Evolutionary conservation across 2,797 vertebrate genomes (phyloP).

Genomic region (Acrossocheilus wenchowensis): DNA sequence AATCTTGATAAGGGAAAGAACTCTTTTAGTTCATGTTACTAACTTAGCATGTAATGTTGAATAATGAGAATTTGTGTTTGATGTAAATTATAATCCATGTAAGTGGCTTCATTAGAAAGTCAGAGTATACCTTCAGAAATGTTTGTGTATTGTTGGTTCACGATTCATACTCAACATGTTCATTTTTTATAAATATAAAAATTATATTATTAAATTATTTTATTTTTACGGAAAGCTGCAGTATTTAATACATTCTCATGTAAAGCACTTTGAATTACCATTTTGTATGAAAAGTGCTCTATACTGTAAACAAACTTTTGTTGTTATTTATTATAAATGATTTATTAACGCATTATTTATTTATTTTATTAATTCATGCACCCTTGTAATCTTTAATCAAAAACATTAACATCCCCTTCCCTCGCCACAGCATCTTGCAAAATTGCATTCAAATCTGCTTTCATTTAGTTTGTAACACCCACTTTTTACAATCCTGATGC

Average conservation of each 20-base stretch:
- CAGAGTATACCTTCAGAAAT: neutral
- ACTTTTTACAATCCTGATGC: neutral
- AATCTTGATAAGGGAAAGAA: too few species aligned
- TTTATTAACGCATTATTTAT: neutral
- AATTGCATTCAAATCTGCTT: neutral
- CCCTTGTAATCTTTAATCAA: neutral
- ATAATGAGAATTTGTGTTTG: neutral
- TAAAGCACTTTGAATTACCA: too few species aligned
- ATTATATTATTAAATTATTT: too few species aligned
- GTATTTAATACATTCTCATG: too few species aligned
- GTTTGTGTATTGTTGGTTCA: neutral
- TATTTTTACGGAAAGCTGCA: neutral
- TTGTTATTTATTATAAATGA: too few species aligned
- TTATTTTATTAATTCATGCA: neutral
- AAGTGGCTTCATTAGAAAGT: neutral
- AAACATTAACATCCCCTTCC: neutral
- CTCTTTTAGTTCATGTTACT: neutral
- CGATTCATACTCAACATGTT: neutral
- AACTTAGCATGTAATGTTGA: neutral
- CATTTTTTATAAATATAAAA: too few species aligned
- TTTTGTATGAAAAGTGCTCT: too few species aligned
- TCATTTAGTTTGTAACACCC: neutral
- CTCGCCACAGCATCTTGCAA: neutral
- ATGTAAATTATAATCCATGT: neutral
- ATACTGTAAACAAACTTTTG: too few species aligned